These are phyloP conservation scores for Bubo bubo DNA, from an alignment of 2,113 vertebrate genomes.

Conservation along the genomic window DNA sequence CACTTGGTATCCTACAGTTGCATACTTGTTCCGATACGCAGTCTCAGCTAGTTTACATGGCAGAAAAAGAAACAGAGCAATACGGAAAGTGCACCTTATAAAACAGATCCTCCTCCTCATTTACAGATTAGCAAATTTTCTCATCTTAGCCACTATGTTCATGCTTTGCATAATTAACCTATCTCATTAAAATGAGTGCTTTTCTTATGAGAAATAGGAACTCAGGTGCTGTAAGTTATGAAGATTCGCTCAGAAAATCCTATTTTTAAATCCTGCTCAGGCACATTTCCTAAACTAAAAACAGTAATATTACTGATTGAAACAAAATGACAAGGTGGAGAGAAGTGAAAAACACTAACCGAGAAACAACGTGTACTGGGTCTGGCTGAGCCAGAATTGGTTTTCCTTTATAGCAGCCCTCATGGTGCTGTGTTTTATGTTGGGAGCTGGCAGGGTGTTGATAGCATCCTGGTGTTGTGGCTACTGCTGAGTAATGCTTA, in stretches of 20 bases:
- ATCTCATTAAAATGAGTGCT: constrained; percentile 9
- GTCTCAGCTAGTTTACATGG: neutral
- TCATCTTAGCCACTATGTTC: neutral
- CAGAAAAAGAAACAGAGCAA: neutral
- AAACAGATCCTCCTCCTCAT: neutral
- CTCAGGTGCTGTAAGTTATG: neutral
- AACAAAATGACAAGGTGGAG: constrained; percentile 44
- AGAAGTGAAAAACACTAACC: constrained; percentile 11
- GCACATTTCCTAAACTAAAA: neutral
- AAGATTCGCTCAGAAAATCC: constrained; percentile 47
- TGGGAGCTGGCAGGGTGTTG: too few relatives aligned
- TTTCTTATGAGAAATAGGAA: neutral
- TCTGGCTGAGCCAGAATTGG: too few relatives aligned
- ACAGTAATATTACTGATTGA: constrained; percentile 1
- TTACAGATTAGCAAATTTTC: constrained; percentile 4
- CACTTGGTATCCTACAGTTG: neutral
- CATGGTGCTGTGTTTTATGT: too few relatives aligned
- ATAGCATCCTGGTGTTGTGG: too few relatives aligned
- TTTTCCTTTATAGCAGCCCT: too few relatives aligned
- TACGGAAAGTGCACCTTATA: neutral
- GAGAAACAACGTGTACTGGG: neutral
- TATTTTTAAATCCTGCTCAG: neutral
- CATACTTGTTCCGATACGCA: neutral
- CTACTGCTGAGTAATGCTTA: too few relatives aligned
- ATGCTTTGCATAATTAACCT: constrained; percentile 2